Conservation (phyloP, 2,113 vertebrate genomes). For the Capra hircus region DNA sequence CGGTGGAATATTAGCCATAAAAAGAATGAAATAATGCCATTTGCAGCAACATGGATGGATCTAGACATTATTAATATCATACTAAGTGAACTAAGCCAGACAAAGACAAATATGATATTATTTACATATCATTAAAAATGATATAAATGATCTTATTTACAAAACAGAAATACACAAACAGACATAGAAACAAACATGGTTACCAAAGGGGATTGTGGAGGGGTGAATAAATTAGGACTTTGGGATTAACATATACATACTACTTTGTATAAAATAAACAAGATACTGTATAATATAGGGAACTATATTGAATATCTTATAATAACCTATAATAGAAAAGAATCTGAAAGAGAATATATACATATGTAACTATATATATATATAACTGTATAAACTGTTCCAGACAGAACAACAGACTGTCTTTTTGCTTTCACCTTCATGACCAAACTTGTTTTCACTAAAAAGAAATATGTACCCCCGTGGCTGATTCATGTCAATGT, state of each 20-base stretch:
- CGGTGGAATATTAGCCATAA: neutral
- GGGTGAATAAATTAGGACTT: neutral
- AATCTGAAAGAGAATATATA: neutral
- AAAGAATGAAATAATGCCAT: neutral
- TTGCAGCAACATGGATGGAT: neutral
- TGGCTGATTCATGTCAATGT: neutral
- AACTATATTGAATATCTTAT: neutral
- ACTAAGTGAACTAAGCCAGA: neutral
- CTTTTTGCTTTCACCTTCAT: neutral
- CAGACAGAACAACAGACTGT: neutral
- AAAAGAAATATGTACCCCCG: fast-evolving
- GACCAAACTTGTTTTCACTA: neutral
- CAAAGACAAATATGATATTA: neutral
- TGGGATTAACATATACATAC: neutral
- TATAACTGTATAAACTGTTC: neutral
- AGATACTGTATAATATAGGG: neutral
- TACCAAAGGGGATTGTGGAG: neutral
- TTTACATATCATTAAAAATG: neutral
- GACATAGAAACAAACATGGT: neutral
- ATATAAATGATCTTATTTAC: neutral
- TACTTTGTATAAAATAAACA: neutral
- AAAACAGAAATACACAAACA: neutral
- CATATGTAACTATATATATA: neutral
- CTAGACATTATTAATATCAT: neutral
- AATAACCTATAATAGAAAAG: neutral